Conservation (phyloP, 2,888 invertebrate genomes). For the Papilio gigon region DNA sequence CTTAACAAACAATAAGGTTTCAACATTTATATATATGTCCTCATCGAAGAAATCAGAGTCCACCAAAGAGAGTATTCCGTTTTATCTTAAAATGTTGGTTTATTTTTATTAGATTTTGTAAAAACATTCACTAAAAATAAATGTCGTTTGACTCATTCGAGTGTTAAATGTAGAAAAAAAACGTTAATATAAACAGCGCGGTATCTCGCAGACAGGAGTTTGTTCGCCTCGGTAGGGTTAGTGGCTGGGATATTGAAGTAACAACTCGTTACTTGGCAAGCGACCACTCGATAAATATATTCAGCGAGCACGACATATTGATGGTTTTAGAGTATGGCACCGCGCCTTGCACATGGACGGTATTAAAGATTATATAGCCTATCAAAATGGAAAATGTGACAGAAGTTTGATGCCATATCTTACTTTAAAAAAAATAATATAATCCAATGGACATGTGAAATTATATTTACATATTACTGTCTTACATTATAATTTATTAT, state of each 20-base stretch:
- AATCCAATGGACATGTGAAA: too few species aligned
- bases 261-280: conserved; percentile 40
- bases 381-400: conserved; percentile 12
- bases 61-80: too few species aligned
- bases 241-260: conserved; percentile 26
- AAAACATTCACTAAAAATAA: too few species aligned
- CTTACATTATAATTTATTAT: too few species aligned
- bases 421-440: too few species aligned
- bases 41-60: too few species aligned
- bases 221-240: conserved; percentile 6
- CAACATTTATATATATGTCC: too few species aligned
- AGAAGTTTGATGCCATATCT: background rate
- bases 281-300: conserved; percentile 37
- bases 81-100: too few species aligned
- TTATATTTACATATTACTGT: too few species aligned
- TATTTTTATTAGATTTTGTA: too few species aligned
- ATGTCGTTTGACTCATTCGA: background rate
- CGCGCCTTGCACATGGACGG: background rate
- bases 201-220: conserved; percentile 1
- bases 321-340: conserved; percentile 19
- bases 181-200: background rate
- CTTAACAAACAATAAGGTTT: too few species aligned
- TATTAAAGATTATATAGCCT: conserved; percentile 10
- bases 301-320: conserved; percentile 35
- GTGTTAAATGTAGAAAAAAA: background rate